phyloP scores from a whole-genome alignment of 1,140 invertebrate species.

The Brachionus manjavacas region DNA sequence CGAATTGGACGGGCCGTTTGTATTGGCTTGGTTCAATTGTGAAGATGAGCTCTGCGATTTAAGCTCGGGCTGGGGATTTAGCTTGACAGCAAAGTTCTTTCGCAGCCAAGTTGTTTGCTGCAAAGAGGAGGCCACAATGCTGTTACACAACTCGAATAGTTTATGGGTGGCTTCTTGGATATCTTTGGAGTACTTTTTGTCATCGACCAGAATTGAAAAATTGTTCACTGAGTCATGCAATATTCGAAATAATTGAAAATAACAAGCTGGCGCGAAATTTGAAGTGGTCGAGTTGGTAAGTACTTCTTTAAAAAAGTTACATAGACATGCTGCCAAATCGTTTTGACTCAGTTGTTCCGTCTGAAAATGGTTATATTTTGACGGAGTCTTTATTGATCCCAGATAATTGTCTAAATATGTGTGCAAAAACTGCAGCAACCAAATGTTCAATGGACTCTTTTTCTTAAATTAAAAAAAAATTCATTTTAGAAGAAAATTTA shows the following conservation, averaged over 20 bases:
- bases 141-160: conserved; percentile 75
- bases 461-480: conserved; percentile 5
- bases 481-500: neutral
- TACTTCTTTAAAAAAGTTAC: conserved; percentile 34
- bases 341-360: neutral
- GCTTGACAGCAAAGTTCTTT: conserved; percentile 75
- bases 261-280: conserved; percentile 67
- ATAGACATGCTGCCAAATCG: conserved; percentile 20
- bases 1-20: neutral
- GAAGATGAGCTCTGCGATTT: neutral
- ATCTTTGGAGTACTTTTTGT: conserved; percentile 76
- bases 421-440: conserved; percentile 33
- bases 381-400: neutral
- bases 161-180: conserved; percentile 66
- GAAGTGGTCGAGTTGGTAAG: conserved; percentile 48
- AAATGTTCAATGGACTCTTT: conserved; percentile 35
- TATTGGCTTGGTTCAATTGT: neutral
- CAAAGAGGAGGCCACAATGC: conserved; percentile 78
- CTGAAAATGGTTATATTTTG: neutral
- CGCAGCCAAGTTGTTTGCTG: conserved; percentile 86
- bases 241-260: conserved; percentile 67
- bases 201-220: conserved; percentile 55
- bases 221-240: conserved; percentile 20
- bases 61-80: conserved; percentile 58
- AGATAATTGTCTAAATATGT: conserved; percentile 28